Evolutionary conservation across 2,888 invertebrate genomes (phyloP).

Genomic region (Hirtodrosophila duncani): DNA sequence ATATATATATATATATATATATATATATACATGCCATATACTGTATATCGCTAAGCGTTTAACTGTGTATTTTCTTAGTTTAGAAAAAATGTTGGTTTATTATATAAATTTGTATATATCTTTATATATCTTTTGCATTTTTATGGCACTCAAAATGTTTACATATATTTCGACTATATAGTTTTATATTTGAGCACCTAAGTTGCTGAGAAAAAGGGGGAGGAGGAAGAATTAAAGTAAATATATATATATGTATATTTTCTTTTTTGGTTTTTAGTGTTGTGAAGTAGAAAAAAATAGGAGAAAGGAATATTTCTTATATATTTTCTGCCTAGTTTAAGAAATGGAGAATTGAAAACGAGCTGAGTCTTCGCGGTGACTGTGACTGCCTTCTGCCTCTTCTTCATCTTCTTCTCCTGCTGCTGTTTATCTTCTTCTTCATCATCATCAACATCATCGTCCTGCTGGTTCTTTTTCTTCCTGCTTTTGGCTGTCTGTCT

Average conservation of each 20-base stretch:
- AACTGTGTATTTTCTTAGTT: not conserved
- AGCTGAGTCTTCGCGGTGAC: too few species aligned
- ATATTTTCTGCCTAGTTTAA: slow-evolving; percentile 23
- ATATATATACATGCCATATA: slow-evolving; percentile 21
- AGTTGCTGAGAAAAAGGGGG: slow-evolving; percentile 78
- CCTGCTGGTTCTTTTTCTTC: slow-evolving; percentile 27
- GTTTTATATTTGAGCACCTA: slow-evolving; percentile 75
- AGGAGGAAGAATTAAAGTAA: slow-evolving; percentile 78
- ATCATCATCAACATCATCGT: too few species aligned
- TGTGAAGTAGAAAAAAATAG: too few species aligned
- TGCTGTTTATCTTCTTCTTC: slow-evolving; percentile 25
- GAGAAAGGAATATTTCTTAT: too few species aligned
- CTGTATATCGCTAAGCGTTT: slow-evolving; percentile 10
- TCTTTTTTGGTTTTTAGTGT: slow-evolving; percentile 64
- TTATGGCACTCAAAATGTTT: slow-evolving; percentile 65
- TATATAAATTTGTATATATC: slow-evolving; percentile 41
- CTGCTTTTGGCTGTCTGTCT: too few species aligned
- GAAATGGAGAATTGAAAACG: too few species aligned
- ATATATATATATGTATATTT: slow-evolving; percentile 74
- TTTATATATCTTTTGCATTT: slow-evolving; percentile 53
- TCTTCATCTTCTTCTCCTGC: slow-evolving; percentile 20
- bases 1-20: slow-evolving; percentile 25
- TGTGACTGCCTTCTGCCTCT: slow-evolving; percentile 18
- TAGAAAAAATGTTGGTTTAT: slow-evolving; percentile 30
- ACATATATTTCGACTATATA: slow-evolving; percentile 67